Base-by-base conservation (phyloP, 2,888 invertebrate species). In the Agrochola litura region DNA sequence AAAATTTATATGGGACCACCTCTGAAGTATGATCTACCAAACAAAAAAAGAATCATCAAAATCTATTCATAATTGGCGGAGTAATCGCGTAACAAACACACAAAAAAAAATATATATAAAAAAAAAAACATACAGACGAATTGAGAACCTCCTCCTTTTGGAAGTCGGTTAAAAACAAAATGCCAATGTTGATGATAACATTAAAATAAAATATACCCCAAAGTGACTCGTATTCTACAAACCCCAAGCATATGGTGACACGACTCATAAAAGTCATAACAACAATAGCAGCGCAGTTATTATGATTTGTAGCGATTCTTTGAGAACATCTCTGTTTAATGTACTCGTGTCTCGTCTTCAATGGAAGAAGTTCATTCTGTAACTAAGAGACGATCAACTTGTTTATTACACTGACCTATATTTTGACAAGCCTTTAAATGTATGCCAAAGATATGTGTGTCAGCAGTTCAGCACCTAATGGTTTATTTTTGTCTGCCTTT, bases 241-340 rank as follows among this genome's bases (percentile, higher is more conserved):
- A 66, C 30, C n/a, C 37, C 49, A 56, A 43, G 49, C 79, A 87
- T 87, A 82, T 77, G 86, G 77, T 71, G 71, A 60, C 67, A 78
- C 67, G 49, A 61, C 72, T 79, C 77, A 78, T 85, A 72, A 87
- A 85, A 82, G 61, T 77, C 70, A 79, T 73, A 84, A 77, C 79
- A 77, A 87, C 74, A 83, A 79, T 76, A 68, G 74, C 25, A 14
- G 52, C 65, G 79, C 79, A 87, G 79, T 87, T 88, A 87, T 81
- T 76, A 76, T 88, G 87, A 87, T 86, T 87, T 84, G 86, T 88
- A 10, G 77, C 81, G 54, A 79, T 82, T 88, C 79, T 87, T 88
- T 58, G 86, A 79, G 79, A 88, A 84, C 81, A 71, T 60, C 76
- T 58, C 82, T 77, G 76, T 82, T 87, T 88, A 79, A 86, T 81